These are phyloP conservation scores for Tachuris rubrigastra DNA, from an alignment of 2,113 vertebrate species.

Conservation along the genomic window DNA sequence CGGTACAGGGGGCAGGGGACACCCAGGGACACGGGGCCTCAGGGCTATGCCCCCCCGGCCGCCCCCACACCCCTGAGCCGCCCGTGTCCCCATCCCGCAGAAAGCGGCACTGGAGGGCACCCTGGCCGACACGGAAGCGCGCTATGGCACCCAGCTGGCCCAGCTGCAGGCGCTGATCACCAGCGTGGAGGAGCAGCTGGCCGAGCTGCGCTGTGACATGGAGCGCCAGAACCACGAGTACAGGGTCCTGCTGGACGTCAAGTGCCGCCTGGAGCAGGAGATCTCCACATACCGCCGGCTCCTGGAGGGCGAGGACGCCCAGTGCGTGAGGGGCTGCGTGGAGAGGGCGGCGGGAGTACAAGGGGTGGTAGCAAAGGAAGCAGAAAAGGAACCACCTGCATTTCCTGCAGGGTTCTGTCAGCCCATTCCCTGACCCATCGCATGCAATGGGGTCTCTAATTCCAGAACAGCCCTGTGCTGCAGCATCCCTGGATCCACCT, in stretches of 20 bases:
- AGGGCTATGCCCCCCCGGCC: fast-evolving
- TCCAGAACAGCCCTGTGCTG: background rate
- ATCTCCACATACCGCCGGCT: constrained; percentile 75
- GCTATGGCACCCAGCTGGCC: constrained; percentile 77
- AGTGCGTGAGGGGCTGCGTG: background rate
- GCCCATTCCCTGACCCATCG: fast-evolving
- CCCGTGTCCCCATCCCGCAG: constrained; percentile 49
- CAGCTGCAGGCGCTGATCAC: constrained; percentile 79
- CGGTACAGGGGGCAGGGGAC: constrained; percentile 83
- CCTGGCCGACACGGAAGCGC: constrained; percentile 79
- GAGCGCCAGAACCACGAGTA: constrained; percentile 83
- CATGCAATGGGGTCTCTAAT: background rate
- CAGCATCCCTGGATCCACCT: background rate
- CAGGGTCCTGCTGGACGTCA: constrained; percentile 79
- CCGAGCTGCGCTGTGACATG: constrained; percentile 72
- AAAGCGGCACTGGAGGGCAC: constrained; percentile 82
- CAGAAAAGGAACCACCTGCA: background rate
- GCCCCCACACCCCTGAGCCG: background rate
- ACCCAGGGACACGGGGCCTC: fast-evolving
- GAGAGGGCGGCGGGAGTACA: fast-evolving
- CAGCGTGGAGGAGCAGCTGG: constrained; percentile 78
- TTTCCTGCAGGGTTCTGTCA: background rate
- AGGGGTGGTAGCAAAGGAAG: background rate
- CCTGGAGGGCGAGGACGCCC: constrained; percentile 73
- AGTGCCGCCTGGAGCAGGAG: constrained; percentile 84